Conservation (phyloP, 1,140 invertebrate genomes). For the Gerris buenoi region DNA sequence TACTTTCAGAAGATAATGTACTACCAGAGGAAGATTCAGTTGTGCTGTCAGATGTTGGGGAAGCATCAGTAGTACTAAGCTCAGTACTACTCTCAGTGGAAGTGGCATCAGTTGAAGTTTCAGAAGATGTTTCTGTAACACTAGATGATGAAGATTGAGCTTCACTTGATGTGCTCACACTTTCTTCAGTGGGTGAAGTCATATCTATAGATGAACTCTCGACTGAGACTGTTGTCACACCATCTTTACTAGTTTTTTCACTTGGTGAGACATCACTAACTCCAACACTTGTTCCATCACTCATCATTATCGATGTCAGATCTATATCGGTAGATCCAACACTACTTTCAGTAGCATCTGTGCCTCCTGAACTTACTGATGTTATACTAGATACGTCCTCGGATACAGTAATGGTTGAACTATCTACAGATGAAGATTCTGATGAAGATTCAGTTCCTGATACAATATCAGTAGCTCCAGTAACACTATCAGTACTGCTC, state of each 20-base stretch:
- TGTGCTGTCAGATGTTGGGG: not conserved
- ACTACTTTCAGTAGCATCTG: too few species aligned
- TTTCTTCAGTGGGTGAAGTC: not conserved
- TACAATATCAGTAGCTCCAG: too few species aligned
- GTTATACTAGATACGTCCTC: too few species aligned
- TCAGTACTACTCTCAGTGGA: not conserved
- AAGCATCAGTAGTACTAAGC: constrained; percentile 17
- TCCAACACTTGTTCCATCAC: too few species aligned
- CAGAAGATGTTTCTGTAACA: not conserved
- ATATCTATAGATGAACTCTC: not conserved
- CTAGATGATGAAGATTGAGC: not conserved
- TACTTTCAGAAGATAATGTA: constrained; percentile 17
- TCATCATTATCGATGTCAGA: too few species aligned
- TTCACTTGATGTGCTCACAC: not conserved
- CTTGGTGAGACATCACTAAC: too few species aligned
- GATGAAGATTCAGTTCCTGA: too few species aligned
- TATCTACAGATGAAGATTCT: too few species aligned
- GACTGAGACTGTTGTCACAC: not conserved
- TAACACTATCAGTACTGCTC: too few species aligned
- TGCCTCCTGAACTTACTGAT: too few species aligned
- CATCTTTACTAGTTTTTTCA: not conserved
- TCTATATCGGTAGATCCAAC: too few species aligned
- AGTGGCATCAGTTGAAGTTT: not conserved
- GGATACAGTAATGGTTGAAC: too few species aligned
- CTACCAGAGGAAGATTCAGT: constrained; percentile 19